A percentile compares a stretch with the other conserved stretches of the same genome.
These are phyloP conservation scores for Chesias legatella DNA, from an alignment of 2,888 invertebrate genomes.

Conservation along the genomic window DNA sequence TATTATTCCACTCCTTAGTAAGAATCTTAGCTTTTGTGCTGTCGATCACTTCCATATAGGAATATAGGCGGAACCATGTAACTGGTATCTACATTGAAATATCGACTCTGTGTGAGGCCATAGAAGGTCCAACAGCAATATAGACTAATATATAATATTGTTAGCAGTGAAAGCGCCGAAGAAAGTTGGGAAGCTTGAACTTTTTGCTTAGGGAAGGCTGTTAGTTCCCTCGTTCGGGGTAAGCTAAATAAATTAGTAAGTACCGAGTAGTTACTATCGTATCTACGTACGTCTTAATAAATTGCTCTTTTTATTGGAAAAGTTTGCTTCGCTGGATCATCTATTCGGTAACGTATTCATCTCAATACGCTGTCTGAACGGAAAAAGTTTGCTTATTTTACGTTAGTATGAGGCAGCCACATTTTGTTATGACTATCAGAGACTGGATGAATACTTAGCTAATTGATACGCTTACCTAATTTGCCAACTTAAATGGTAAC, in stretches of 20 bases:
- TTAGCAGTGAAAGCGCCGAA: constrained; percentile 18
- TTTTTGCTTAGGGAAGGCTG: constrained; percentile 30
- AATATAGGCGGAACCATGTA: constrained; percentile 8
- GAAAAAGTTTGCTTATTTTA: constrained; percentile 1
- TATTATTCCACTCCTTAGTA: constrained; percentile 17
- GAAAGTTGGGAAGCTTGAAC: constrained; percentile 28
- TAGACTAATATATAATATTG: constrained; percentile 7
- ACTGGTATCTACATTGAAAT: constrained; percentile 1
- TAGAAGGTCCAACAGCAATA: neutral
- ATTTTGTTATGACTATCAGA: neutral
- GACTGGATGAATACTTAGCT: too few species aligned
- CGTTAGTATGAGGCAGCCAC: neutral
- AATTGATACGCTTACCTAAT: too few species aligned
- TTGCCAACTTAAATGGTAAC: too few species aligned
- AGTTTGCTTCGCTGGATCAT: constrained; percentile 11
- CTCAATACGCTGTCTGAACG: neutral
- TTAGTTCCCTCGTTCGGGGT: constrained; percentile 23
- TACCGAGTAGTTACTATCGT: constrained; percentile 10
- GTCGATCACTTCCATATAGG: constrained; percentile 30
- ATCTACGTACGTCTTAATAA: constrained; percentile 8
- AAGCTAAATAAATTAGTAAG: constrained; percentile 27
- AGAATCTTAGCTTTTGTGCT: constrained; percentile 25
- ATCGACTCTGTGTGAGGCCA: constrained; percentile 1
- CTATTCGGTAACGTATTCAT: neutral
- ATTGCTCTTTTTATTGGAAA: constrained; percentile 16